Evolutionary conservation across 1,140 invertebrate genomes (phyloP).

Genomic region (Pogonus chalceus): DNA sequence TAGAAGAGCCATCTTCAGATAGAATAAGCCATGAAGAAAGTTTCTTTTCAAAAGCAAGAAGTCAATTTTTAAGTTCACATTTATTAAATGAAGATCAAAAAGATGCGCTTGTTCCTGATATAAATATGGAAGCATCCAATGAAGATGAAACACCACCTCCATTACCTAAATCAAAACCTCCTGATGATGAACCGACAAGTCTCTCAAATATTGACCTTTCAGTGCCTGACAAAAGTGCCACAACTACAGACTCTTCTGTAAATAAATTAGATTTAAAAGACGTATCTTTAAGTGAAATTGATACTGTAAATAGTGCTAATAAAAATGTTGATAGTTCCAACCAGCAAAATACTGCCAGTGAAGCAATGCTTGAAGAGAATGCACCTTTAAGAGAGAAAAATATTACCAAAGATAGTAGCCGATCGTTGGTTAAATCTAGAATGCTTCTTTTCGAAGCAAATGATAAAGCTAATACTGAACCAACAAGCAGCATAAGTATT

Average conservation of each 20-base stretch:
- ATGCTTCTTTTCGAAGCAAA: constrained; percentile 26
- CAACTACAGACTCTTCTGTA: not conserved
- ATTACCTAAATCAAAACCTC: constrained; percentile 29
- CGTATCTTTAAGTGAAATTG: not conserved
- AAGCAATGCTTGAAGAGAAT: constrained; percentile 20
- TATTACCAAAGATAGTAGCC: constrained; percentile 32
- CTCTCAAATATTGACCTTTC: not conserved
- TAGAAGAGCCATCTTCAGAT: constrained; percentile 21
- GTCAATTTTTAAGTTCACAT: not conserved
- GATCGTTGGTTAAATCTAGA: constrained; percentile 25
- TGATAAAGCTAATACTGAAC: not conserved
- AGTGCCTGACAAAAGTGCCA: not conserved
- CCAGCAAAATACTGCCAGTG: constrained; percentile 22
- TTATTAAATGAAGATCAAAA: not conserved
- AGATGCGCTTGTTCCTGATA: constrained; percentile 11
- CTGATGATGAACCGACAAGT: constrained; percentile 9
- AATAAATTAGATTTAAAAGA: not conserved
- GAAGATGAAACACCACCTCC: constrained; percentile 27
- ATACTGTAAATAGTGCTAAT: constrained; percentile 21
- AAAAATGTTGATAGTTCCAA: constrained; percentile 21
- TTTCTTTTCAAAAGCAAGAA: not conserved
- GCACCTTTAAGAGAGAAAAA: constrained; percentile 15
- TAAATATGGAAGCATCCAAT: constrained; percentile 1
- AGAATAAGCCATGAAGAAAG: not conserved
- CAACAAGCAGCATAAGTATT: not conserved